Evolutionary conservation across 1,140 invertebrate species (phyloP), one percentile per base, ranked within the genome.

Genomic region (Trichonephila clavata): DNA sequence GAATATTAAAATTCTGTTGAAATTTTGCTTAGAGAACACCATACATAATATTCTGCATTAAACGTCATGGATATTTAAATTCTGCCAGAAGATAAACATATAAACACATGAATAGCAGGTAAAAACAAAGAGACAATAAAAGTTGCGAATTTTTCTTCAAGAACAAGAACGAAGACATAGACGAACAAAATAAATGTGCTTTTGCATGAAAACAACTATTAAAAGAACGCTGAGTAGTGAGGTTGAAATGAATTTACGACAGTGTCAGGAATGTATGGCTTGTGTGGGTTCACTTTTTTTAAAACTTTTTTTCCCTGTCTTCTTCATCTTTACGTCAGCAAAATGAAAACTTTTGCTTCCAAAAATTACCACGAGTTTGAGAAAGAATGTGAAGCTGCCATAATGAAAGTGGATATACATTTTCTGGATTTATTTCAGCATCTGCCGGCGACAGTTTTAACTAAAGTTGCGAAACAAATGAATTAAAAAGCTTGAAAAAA

Each of bases 391-490:
- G 27, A 77, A 77, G 71, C 27, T 16, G 16, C 18, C 32, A 32
- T 32, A 77, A 77, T 77, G 71, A 77, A 77, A 77, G 27, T 27
- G 24, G 71, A 32, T 77, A 77, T 27, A 77, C 71, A 77, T 39
- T 77, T 77, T 32, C 27, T 39, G 71, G 32, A 27, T 77, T 20
- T 77, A 77, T 77, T 39, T 77, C 27, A 32, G 71, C 32, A 39
- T 39, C 71, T 77, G 71, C 5, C 27, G 24, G 8, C 71, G 71
- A 77, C 71, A 77, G 71, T 77, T 39, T 50, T 32, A 32, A 18
- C 27, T 27, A 5, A 16, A 32, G 71, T 77, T 77, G 32, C 32
- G 71, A 39, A 32, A 77, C 32, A 32, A 77, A 77, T 77, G 71
- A 18, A 39, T 77, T 39, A 39, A 77, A 77, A 77, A 77, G 21